Evolutionary conservation across 2,797 vertebrate genomes (phyloP), one percentile per base, ranked within the genome.

Genomic region (Hoplostethus atlanticus): DNA sequence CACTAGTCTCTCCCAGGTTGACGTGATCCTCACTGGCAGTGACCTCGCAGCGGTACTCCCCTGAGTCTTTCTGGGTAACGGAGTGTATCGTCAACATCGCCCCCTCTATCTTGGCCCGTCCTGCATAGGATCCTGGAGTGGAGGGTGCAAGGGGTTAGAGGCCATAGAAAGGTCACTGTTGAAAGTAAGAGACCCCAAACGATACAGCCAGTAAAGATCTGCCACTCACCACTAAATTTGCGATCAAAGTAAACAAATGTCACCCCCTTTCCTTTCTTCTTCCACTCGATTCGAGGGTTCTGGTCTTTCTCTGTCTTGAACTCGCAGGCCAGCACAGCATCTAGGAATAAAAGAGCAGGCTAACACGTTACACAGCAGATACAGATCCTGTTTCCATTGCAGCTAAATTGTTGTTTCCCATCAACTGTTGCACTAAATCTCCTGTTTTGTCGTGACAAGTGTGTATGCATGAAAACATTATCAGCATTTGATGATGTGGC

Each of bases 31-130:
- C 88, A 0, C 92, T 92, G 51, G 95, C 96, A 0, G 95, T 97
- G 76, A 99, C 94, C 94, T 99, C 97, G 72, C 98, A 99, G 54
- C 97, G 97, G 54, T 98, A 98, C 30, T 94, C 94, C 31, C 96
- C 97, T 0, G 97, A 95, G 88, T 99, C 97, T 9, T 89, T 95
- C 91, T 96, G 95, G 7, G 95, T 97, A n/a, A 97, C 96, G 0
- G 96, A 95, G 89, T 94, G 96, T 65, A 99, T 94, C 7, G 94
- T 94, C 84, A 99, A 94, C 8, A 94, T 97, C 3, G 96, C 96
- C 51, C 96, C 95, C 11, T 96, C 92, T 64, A 98, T 97, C 84
- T 95, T 94, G 1, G 97, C 97, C 66, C 97, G 93, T 25, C 87
- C 90, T 67, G 76, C 91, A 47, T 96, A 96, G 30, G 95, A 85